Evolutionary conservation across 1,140 invertebrate genomes (phyloP).

Genomic region (Neuroterus valhalla): DNA sequence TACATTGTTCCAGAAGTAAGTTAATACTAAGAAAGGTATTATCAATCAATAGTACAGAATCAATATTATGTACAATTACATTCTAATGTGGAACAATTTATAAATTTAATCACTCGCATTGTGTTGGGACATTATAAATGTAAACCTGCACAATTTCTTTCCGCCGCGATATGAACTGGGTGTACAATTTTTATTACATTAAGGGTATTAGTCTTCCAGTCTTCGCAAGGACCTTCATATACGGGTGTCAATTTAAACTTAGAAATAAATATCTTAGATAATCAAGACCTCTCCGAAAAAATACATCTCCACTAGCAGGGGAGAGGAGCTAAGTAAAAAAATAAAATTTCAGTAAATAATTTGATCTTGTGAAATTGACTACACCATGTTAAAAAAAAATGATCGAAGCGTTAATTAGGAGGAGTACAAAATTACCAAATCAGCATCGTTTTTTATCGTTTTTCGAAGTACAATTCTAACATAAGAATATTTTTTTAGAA

Average conservation of each 20-base stretch:
- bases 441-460: neutral
- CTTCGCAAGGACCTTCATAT: slow-evolving; percentile 8
- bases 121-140: neutral
- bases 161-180: neutral
- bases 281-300: slow-evolving; percentile 13
- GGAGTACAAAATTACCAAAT: slow-evolving; percentile 3
- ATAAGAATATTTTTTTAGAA: neutral
- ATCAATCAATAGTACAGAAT: slow-evolving; percentile 19
- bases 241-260: slow-evolving; percentile 20
- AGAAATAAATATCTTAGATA: slow-evolving; percentile 23
- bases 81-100: slow-evolving; percentile 26
- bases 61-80: slow-evolving; percentile 28
- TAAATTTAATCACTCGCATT: slow-evolving; percentile 2
- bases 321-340: slow-evolving; percentile 17
- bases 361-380: neutral
- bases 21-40: slow-evolving; percentile 11
- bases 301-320: neutral
- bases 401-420: neutral
- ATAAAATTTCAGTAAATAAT: slow-evolving; percentile 26
- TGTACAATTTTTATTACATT: slow-evolving; percentile 28
- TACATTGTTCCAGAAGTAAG: slow-evolving; percentile 12
- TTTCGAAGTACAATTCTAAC: neutral
- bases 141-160: slow-evolving; percentile 7
- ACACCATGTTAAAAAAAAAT: slow-evolving; percentile 5
- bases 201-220: slow-evolving; percentile 24